These are phyloP conservation scores for Teleogryllus oceanicus DNA, from an alignment of 2,888 invertebrate species.

Conservation along the genomic window DNA sequence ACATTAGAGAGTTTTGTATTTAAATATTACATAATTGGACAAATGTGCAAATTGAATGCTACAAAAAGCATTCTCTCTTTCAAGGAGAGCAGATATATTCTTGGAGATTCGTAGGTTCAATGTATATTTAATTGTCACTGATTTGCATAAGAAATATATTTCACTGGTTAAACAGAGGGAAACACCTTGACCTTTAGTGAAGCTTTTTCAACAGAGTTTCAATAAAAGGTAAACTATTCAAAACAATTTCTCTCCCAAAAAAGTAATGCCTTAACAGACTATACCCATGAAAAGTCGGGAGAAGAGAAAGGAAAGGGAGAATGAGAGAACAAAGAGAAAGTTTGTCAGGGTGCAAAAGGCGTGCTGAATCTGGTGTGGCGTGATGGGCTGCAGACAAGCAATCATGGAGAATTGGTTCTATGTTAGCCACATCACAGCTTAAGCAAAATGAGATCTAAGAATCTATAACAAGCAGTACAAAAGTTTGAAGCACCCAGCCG, in stretches of 20 bases:
- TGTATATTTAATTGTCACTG: too few species aligned
- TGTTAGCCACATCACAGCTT: background rate
- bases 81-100: too few species aligned
- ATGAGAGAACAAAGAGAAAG: background rate
- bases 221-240: too few species aligned
- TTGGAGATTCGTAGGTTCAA: too few species aligned
- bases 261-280: background rate
- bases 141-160: too few species aligned
- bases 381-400: constrained; percentile 18
- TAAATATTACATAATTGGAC: too few species aligned
- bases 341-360: constrained; percentile 1
- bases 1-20: too few species aligned
- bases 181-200: too few species aligned
- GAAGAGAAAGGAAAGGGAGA: constrained; percentile 3
- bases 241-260: background rate
- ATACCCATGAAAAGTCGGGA: background rate
- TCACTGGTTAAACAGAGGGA: too few species aligned
- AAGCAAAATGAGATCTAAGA: background rate
- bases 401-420: background rate
- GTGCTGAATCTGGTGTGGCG: constrained; percentile 11
- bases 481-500: background rate
- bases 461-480: constrained; percentile 9
- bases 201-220: too few species aligned
- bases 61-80: constrained; percentile 20
- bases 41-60: background rate